Evolutionary conservation across 2,888 invertebrate species (phyloP), one percentile per base, ranked within the genome.

Genomic region (Amphipyra tragopoginis): DNA sequence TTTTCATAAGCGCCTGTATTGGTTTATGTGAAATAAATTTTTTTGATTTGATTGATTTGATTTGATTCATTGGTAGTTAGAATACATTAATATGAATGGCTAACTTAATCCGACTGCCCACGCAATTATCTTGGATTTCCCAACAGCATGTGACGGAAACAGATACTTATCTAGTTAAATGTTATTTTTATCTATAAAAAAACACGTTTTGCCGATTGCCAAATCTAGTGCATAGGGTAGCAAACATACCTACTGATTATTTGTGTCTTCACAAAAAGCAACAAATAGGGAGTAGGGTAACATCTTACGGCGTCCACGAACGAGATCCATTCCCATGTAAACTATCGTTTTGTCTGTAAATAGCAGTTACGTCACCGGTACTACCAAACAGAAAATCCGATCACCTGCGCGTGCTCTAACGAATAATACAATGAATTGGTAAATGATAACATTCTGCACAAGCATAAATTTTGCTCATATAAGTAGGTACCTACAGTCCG

Each of bases 171-270:
- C 39, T 59, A 26, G 10, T 29, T 29, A 29, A 29, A 29, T 29
- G 26, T 49, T 56, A 50, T 60, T 65, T 65, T 56, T 53, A 50
- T 49, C 14, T 43, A 10, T 34, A 58, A 49, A 65, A 38, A 58
- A 49, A 65, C 36, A 69, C 53, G 42, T 38, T 56, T 59, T 59
- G 44, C 34, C 38, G 44, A 59, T 71, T 52, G 14, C 47, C 40
- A 65, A 64, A 70, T 65, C 38, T 26, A 59, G 48, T 69, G 50
- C 33, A 50, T 52, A 40, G 44, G 45, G 21, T 49, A 44, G 10
- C 10, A 15, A 36, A 11, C 21, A n/a, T n/a, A n/a, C n/a, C n/a
- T n/a, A n/a, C n/a, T 21, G 21, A 21, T 21, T 21, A 21, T 21
- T 21, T 21, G 3, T 21, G 21, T 21, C 21, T 21, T 21, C 21